Percentiles rank a stretch among this genome's conserved stretches.
Conservation (phyloP, 2,113 vertebrate genomes). For the Dendropsophus ebraccatus region DNA sequence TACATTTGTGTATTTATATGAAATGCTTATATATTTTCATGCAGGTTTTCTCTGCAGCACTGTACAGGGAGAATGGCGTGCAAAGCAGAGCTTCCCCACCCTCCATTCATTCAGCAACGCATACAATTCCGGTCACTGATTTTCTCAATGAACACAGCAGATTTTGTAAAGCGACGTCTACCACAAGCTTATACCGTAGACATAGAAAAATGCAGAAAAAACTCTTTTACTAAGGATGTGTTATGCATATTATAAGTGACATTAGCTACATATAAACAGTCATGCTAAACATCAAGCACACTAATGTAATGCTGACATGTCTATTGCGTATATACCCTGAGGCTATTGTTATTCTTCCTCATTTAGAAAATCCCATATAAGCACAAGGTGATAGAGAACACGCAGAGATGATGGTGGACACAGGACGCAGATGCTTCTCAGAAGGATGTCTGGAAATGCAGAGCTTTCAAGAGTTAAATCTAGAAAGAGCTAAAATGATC, state of each 20-base stretch:
- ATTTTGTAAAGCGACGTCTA: slow-evolving; percentile 62
- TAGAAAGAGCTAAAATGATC: slow-evolving; percentile 30
- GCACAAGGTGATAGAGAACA: background rate
- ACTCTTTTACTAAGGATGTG: background rate
- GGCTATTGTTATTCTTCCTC: slow-evolving; percentile 32
- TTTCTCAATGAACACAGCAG: slow-evolving; percentile 45
- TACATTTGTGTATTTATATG: background rate
- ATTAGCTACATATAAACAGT: background rate
- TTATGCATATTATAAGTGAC: background rate
- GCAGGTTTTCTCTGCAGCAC: slow-evolving; percentile 55
- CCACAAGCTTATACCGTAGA: background rate
- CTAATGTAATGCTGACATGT: slow-evolving; percentile 25
- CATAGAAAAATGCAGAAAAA: background rate
- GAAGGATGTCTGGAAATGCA: background rate
- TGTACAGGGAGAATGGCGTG: background rate
- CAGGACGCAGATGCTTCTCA: background rate
- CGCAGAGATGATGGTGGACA: slow-evolving; percentile 17
- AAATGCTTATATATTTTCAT: slow-evolving; percentile 50
- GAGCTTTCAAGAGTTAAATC: slow-evolving; percentile 37
- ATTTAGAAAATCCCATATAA: too few relatives aligned
- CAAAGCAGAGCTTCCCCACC: slow-evolving; percentile 55
- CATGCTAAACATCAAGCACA: background rate
- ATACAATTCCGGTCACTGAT: slow-evolving; percentile 56
- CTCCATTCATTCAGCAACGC: slow-evolving; percentile 61
- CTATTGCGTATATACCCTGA: background rate